phyloP scores from a whole-genome alignment of 1,140 invertebrate species.

The Plectrocnemia conspersa region DNA sequence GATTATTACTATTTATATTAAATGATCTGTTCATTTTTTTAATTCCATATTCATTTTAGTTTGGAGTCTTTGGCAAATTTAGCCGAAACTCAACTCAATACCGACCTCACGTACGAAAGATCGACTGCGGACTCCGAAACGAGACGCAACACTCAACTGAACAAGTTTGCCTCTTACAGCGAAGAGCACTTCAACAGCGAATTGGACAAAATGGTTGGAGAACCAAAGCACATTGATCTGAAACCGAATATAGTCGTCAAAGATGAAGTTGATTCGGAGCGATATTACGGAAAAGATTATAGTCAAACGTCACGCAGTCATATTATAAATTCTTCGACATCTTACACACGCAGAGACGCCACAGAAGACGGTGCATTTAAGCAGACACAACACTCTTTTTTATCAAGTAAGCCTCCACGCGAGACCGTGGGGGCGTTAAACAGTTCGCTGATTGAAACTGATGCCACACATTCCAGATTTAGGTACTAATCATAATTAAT shows the following conservation, averaged over 20 bases:
- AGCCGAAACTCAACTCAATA: slow-evolving; percentile 52
- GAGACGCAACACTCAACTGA: slow-evolving; percentile 55
- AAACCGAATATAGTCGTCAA: slow-evolving; percentile 10
- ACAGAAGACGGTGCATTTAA: slow-evolving; percentile 43
- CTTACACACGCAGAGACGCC: slow-evolving; percentile 47
- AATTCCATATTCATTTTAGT: slow-evolving; percentile 11
- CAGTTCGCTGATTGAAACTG: slow-evolving; percentile 45
- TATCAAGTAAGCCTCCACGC: slow-evolving; percentile 53
- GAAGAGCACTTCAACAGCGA: slow-evolving; percentile 46
- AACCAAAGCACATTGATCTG: slow-evolving; percentile 27
- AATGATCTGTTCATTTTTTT: neutral
- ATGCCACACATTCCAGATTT: slow-evolving; percentile 52
- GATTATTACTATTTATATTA: neutral
- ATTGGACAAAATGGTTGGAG: slow-evolving; percentile 45
- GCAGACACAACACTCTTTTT: slow-evolving; percentile 50
- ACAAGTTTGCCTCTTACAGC: slow-evolving; percentile 48
- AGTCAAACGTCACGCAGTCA: slow-evolving; percentile 24
- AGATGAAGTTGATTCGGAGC: slow-evolving; percentile 13
- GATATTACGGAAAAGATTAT: slow-evolving; percentile 20
- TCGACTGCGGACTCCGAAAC: slow-evolving; percentile 52
- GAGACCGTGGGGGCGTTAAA: slow-evolving; percentile 48
- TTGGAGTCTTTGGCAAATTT: slow-evolving; percentile 64
- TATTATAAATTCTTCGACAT: slow-evolving; percentile 39
- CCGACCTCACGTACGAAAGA: slow-evolving; percentile 44
- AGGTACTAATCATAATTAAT: slow-evolving; percentile 3